Conservation (phyloP, 1,140 invertebrate species). For the Tetragnatha versicolor region DNA sequence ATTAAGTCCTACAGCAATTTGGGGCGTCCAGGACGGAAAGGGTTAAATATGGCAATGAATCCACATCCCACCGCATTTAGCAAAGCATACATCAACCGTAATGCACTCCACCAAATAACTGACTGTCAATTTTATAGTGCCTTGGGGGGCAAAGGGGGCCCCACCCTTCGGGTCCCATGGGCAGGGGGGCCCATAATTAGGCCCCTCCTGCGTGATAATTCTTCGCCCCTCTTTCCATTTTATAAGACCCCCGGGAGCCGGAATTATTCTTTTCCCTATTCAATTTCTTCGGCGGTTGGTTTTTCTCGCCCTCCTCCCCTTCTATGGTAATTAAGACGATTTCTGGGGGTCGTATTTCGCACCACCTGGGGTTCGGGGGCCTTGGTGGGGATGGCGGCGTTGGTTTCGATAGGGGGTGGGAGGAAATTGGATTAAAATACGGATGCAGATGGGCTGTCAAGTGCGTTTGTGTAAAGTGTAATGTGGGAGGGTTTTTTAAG, state of each 20-base stretch:
- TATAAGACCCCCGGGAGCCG: constrained; percentile 29
- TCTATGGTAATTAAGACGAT: constrained; percentile 15
- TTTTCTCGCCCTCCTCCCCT: neutral
- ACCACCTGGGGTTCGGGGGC: constrained; percentile 21
- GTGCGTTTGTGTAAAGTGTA: too few species aligned
- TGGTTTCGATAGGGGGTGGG: constrained; percentile 23
- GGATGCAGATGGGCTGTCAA: too few species aligned
- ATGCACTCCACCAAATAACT: constrained; percentile 34
- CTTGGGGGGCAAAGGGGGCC: constrained; percentile 9
- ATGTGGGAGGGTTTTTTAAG: too few species aligned
- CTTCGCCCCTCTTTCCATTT: constrained; percentile 8
- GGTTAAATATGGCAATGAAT: constrained; percentile 38
- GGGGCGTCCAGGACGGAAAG: neutral
- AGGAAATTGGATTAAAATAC: too few species aligned
- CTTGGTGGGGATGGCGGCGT: neutral
- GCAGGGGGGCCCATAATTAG: constrained; percentile 34
- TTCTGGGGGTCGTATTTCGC: constrained; percentile 13
- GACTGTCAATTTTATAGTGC: constrained; percentile 52
- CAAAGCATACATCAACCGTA: constrained; percentile 21
- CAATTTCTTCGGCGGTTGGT: constrained; percentile 12
- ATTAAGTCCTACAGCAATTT: too few species aligned
- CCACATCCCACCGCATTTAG: constrained; percentile 27
- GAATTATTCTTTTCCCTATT: constrained; percentile 52
- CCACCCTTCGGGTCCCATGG: constrained; percentile 3
- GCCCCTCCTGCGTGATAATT: neutral